These are phyloP conservation scores for Tiliacea citrago DNA, from an alignment of 2,888 invertebrate genomes.

Conservation along the genomic window DNA sequence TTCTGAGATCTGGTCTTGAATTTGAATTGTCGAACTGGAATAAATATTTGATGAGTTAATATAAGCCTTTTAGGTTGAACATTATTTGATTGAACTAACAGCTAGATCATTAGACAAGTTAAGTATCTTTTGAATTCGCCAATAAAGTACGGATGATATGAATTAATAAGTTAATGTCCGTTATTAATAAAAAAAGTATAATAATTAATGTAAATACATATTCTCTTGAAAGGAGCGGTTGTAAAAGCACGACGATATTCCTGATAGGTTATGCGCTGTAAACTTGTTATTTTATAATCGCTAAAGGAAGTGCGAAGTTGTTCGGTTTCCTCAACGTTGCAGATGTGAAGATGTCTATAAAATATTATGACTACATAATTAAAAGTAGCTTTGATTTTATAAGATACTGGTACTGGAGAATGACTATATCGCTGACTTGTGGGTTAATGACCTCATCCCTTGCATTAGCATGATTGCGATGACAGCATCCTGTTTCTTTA, in stretches of 20 bases:
- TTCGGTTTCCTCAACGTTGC: slow-evolving; percentile 58
- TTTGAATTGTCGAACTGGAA: slow-evolving; percentile 87
- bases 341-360: slow-evolving; percentile 43
- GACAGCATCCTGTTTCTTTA: not conserved
- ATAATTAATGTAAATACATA: slow-evolving; percentile 23
- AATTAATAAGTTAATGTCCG: slow-evolving; percentile 39
- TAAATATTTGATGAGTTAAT: slow-evolving; percentile 1
- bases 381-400: slow-evolving; percentile 30
- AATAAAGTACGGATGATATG: not conserved
- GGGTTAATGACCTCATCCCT: slow-evolving; percentile 7
- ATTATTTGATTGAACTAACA: slow-evolving; percentile 3
- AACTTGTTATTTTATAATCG: slow-evolving; percentile 60
- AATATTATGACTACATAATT: slow-evolving; percentile 41
- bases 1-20: slow-evolving; percentile 89
- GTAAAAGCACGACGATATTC: slow-evolving; percentile 33
- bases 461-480: not conserved
- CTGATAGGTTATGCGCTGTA: slow-evolving; percentile 37
- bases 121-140: not conserved
- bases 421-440: slow-evolving; percentile 9
- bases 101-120: not conserved
- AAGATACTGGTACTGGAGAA: not conserved
- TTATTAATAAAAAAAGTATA: slow-evolving; percentile 17
- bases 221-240: slow-evolving; percentile 46
- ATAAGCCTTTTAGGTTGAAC: not conserved
- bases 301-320: slow-evolving; percentile 60